These are phyloP conservation scores for Aspidoscelis tigris DNA, from an alignment of 2,113 vertebrate species.

Conservation along the genomic window DNA sequence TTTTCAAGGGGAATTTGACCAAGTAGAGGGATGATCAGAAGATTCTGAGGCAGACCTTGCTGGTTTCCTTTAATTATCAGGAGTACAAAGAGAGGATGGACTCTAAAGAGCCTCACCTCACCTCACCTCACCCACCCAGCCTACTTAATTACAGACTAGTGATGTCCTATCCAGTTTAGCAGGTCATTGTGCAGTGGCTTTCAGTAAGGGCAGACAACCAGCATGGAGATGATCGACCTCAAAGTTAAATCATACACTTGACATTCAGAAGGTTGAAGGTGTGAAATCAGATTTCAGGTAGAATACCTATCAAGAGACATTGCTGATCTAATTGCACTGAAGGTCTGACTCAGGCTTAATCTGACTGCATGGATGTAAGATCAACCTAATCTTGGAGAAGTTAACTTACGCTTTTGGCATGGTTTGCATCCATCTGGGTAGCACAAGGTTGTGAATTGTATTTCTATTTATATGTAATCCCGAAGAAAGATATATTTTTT, in stretches of 20 bases:
- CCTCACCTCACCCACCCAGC: background rate
- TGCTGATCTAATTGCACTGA: background rate
- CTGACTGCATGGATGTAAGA: background rate
- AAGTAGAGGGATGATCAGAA: slow-evolving; percentile 25
- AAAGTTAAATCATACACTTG: background rate
- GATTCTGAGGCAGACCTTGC: slow-evolving; percentile 34
- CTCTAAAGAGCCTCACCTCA: slow-evolving; percentile 31
- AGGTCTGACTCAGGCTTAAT: background rate
- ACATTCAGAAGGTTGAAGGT: background rate
- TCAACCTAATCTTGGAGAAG: background rate
- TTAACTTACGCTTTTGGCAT: background rate
- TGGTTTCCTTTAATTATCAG: slow-evolving; percentile 48
- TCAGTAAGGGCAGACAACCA: slow-evolving; percentile 28
- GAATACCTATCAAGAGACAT: background rate
- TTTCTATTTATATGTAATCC: slow-evolving; percentile 17
- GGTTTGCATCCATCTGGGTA: background rate
- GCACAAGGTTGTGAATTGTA: slow-evolving; percentile 10
- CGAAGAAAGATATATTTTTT: slow-evolving; percentile 25
- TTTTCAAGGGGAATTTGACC: slow-evolving; percentile 46
- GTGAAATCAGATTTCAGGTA: background rate
- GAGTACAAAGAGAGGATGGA: fast-evolving
- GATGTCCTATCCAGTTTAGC: background rate
- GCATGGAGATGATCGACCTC: background rate
- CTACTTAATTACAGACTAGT: slow-evolving; percentile 32
- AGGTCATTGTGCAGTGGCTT: slow-evolving; percentile 13